Evolutionary conservation across 2,797 vertebrate genomes (phyloP), one percentile per base, ranked within the genome.

Genomic region (Menidia menidia): DNA sequence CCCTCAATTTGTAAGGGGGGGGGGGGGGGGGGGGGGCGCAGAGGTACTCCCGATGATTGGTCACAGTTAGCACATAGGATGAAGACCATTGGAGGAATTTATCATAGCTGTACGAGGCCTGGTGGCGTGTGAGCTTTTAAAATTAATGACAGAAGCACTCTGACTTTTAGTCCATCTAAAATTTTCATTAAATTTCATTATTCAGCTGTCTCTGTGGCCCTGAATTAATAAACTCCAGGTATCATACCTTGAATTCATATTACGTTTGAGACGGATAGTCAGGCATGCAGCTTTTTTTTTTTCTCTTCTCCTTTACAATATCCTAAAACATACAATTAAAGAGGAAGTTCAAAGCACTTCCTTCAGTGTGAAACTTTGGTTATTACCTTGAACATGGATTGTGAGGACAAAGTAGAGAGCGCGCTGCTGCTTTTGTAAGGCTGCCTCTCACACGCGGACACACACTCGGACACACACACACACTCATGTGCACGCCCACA

Each of bases 111-210:
- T 82, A 82, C 31, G 45, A 78, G 73, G 80, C 76, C 74, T 75
- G 81, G 68, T 51, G 68, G 82, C 83, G 84, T 88, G 85, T 87
- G 85, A 82, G 89, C 85, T 87, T 92, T 92, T 89, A 91, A 91
- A 91, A 92, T 93, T 89, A 92, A 93, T 93, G 92, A 92, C 81
- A 71, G 77, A 84, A 85, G 87, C 84, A 87, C 88, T 89, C 84
- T 92, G 91, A 92, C 91, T 93, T 92, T 93, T 90, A 92, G 90
- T 92, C 90, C 80, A 65, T 90, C 90, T 93, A 86, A 92, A 93
- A 92, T 82, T 92, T 87, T 92, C 87, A 93, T 92, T 92, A 92
- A 90, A 90, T 89, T 90, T 87, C 89, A 93, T 92, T 93, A 92
- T 92, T 92, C 92, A 90, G 88, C 84, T 67, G 87, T 90, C 90